Conservation (phyloP, 1,140 invertebrate genomes). For the Anastatus disparis region DNA sequence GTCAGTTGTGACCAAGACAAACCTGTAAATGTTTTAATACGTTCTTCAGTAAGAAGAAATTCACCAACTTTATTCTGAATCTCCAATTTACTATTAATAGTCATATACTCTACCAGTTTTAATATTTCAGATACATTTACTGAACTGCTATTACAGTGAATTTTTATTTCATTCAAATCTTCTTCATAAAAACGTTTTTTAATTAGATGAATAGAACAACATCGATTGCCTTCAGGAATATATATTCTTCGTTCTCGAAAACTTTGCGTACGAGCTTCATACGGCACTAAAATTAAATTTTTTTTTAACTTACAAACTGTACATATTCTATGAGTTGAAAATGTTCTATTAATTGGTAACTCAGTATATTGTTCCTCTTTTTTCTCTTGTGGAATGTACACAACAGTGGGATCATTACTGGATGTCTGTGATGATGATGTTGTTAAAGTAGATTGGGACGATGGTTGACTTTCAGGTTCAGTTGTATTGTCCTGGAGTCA, state of each 20-base stretch:
- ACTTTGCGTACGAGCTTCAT: constrained; percentile 24
- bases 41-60: constrained; percentile 19
- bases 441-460: too few relatives aligned
- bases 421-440: too few relatives aligned
- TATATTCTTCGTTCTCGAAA: constrained; percentile 35
- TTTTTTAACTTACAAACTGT: constrained; percentile 29
- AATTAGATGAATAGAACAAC: constrained; percentile 41
- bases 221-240: constrained; percentile 44
- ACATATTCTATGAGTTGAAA: constrained; percentile 36
- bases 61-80: neutral
- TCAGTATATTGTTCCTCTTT: constrained; percentile 1
- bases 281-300: constrained; percentile 28
- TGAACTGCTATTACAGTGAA: too few relatives aligned
- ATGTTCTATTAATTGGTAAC: constrained; percentile 21
- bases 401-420: too few relatives aligned
- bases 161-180: too few relatives aligned
- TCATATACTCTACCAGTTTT: too few relatives aligned
- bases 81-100: too few relatives aligned
- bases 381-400: too few relatives aligned
- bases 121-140: too few relatives aligned
- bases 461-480: too few relatives aligned
- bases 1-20: constrained; percentile 21
- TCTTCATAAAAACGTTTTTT: constrained; percentile 43
- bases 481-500: too few relatives aligned
- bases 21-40: too few relatives aligned